A percentile compares a stretch with the other conserved stretches of the same genome.
Conservation (phyloP, 1,140 invertebrate species). For the Eriocheir sinensis region DNA sequence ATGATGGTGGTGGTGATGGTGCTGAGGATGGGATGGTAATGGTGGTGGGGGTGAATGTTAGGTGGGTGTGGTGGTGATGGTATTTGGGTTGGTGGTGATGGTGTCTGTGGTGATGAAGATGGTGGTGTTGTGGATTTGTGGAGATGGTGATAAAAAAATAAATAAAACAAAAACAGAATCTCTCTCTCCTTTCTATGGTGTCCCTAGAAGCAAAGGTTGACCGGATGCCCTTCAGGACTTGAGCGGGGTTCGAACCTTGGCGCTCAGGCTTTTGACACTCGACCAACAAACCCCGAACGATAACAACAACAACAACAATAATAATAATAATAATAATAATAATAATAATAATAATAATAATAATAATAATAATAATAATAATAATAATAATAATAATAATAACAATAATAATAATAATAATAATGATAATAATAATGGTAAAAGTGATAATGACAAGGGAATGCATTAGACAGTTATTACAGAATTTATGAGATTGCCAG, state of each 20-base stretch:
- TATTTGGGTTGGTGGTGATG: not conserved
- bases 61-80: not conserved
- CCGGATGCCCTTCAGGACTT: no score
- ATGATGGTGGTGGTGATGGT: constrained; percentile 15
- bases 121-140: not conserved
- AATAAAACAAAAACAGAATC: not conserved
- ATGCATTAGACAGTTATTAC: not conserved
- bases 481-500: not conserved
- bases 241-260: no score
- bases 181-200: no score
- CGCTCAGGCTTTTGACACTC: no score
- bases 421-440: not conserved
- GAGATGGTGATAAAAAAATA: no score
- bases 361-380: no score
- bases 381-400: not conserved
- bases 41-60: not conserved
- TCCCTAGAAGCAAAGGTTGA: no score
- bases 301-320: no score
- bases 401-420: not conserved
- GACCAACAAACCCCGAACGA: no score
- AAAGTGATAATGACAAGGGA: not conserved
- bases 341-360: no score
- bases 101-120: not conserved
- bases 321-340: no score
- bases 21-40: not conserved